A percentile compares a stretch with the other conserved stretches of the same genome.
phyloP scores from a whole-genome alignment of 1,140 invertebrate genomes.

The Galendromus occidentalis region DNA sequence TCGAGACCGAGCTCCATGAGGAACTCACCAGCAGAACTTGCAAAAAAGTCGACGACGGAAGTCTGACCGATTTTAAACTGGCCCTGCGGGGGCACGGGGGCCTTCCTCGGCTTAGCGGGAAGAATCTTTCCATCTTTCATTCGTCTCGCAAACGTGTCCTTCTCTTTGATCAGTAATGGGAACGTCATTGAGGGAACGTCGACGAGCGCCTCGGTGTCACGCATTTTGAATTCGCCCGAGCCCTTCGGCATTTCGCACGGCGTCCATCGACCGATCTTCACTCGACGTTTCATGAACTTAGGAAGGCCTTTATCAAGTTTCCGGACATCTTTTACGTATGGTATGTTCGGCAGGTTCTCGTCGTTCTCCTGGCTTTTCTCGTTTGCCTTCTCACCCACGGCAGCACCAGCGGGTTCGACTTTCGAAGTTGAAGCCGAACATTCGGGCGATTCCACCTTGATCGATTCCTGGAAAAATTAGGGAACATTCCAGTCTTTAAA shows the following conservation, averaged over 20 bases:
- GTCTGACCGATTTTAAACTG: constrained; percentile 15
- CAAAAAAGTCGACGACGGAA: constrained; percentile 40
- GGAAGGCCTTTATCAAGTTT: constrained; percentile 5
- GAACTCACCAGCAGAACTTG: constrained; percentile 67
- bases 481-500: too few relatives aligned
- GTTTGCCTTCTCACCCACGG: too few relatives aligned
- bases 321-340: background rate
- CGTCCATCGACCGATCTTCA: constrained; percentile 3
- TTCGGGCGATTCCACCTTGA: too few relatives aligned
- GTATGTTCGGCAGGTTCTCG: background rate
- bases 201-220: constrained; percentile 19
- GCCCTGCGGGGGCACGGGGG: constrained; percentile 14
- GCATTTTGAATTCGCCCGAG: constrained; percentile 13
- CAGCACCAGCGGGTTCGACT: too few relatives aligned
- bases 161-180: constrained; percentile 22
- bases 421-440: too few relatives aligned
- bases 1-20: constrained; percentile 76
- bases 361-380: background rate
- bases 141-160: constrained; percentile 17
- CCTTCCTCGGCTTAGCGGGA: constrained; percentile 13
- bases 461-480: too few relatives aligned
- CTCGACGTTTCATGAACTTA: background rate
- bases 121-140: constrained; percentile 7
- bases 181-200: constrained; percentile 21
- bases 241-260: constrained; percentile 6